Percentiles rank a stretch among this genome's conserved stretches.
Conservation (phyloP, 2,113 vertebrate species). For the Dermatemys mawii region DNA sequence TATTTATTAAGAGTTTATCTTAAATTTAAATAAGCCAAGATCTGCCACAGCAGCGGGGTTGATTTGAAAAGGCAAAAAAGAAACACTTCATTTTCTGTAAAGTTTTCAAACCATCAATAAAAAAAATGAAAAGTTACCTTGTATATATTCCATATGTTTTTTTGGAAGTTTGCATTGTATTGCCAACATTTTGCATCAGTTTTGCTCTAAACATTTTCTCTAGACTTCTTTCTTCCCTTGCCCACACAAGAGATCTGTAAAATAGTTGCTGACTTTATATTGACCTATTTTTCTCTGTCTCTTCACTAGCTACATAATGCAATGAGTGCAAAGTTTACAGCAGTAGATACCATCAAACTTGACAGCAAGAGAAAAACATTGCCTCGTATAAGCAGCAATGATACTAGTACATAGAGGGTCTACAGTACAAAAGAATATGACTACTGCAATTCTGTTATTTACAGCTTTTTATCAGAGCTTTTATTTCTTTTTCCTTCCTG, state of each 20-base stretch:
- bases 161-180: not conserved
- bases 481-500: slow-evolving; percentile 12
- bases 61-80: not conserved
- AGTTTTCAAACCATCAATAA: not conserved
- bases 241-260: slow-evolving; percentile 21
- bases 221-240: not conserved
- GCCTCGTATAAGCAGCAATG: slow-evolving; percentile 26
- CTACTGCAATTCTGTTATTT: slow-evolving; percentile 44
- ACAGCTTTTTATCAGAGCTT: slow-evolving; percentile 44
- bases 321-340: slow-evolving; percentile 51
- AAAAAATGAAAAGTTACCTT: not conserved
- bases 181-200: not conserved
- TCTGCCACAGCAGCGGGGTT: not conserved
- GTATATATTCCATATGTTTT: not conserved
- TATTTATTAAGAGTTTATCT: not conserved
- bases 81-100: not conserved
- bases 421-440: slow-evolving; percentile 44
- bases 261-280: slow-evolving; percentile 26
- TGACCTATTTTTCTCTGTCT: slow-evolving; percentile 45
- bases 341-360: slow-evolving; percentile 38
- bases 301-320: slow-evolving; percentile 52
- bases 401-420: not conserved
- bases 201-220: not conserved
- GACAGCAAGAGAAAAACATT: slow-evolving; percentile 48
- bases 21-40: not conserved